Conservation (phyloP, 2,888 invertebrate genomes). For the Eristalis arbustorum region DNA sequence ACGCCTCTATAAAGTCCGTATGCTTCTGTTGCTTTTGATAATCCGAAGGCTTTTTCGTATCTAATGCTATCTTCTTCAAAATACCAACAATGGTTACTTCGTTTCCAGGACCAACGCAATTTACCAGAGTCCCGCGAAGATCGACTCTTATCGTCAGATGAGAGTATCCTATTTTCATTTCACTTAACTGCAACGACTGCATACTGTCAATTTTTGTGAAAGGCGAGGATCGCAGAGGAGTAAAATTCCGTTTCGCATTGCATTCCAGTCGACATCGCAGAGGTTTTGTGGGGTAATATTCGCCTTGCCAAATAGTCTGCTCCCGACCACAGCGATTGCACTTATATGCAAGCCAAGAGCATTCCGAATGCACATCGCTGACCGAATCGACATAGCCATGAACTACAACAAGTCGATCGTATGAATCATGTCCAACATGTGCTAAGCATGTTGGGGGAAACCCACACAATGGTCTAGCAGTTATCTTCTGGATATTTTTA, state of each 20-base stretch:
- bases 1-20: conserved; percentile 89
- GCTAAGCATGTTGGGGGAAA: conserved; percentile 83
- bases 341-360: conserved; percentile 87
- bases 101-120: conserved; percentile 92
- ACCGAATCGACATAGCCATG: conserved; percentile 93
- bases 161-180: conserved; percentile 88
- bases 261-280: conserved; percentile 80
- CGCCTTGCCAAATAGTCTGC: conserved; percentile 84
- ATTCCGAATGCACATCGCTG: conserved; percentile 86
- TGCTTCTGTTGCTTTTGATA: conserved; percentile 82
- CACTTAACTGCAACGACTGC: conserved; percentile 90
- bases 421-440: conserved; percentile 75
- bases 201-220: conserved; percentile 88
- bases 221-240: conserved; percentile 84
- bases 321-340: conserved; percentile 77
- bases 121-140: conserved; percentile 90
- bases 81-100: conserved; percentile 92
- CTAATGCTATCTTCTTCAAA: conserved; percentile 84
- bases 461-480: conserved; percentile 84
- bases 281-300: conserved; percentile 79
- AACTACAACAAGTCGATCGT: conserved; percentile 88
- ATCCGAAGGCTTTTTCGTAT: conserved; percentile 78
- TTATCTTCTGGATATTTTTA: conserved; percentile 73
- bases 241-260: conserved; percentile 80
- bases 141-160: conserved; percentile 90